These are phyloP conservation scores for Colius striatus DNA, from an alignment of 2,113 vertebrate genomes.

Conservation along the genomic window DNA sequence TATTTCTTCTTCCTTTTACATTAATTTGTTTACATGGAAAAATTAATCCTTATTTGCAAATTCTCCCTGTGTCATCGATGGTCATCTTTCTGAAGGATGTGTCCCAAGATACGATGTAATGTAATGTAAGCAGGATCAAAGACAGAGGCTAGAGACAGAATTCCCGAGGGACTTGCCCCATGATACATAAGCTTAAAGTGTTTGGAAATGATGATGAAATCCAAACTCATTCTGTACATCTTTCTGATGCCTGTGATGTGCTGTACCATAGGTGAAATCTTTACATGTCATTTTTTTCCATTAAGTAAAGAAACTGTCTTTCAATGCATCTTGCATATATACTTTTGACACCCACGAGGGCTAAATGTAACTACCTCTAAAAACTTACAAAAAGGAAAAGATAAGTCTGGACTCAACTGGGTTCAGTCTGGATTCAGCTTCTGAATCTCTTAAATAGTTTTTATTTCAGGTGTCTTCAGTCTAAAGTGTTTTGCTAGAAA, in stretches of 20 bases:
- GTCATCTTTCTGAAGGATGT: background rate
- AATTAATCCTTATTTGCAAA: background rate
- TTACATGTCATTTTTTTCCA: background rate
- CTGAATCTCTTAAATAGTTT: background rate
- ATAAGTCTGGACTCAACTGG: background rate
- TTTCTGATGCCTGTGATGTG: background rate
- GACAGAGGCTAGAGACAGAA: background rate
- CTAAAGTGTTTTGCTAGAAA: background rate
- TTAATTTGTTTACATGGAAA: background rate
- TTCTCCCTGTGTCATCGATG: background rate
- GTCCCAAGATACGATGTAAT: background rate
- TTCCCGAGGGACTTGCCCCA: background rate
- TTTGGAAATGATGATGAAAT: background rate
- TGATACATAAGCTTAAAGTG: background rate
- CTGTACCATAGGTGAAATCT: background rate
- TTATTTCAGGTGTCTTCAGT: background rate
- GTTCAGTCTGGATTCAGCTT: background rate
- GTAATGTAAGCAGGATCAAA: background rate
- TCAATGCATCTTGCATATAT: background rate
- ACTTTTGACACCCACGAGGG: background rate
- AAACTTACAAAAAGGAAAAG: background rate
- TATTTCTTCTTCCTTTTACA: background rate
- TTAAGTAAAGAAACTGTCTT: background rate
- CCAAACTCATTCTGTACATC: background rate
- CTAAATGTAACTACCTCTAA: background rate